phyloP scores from a whole-genome alignment of 2,113 vertebrate species.

The Myotis lucifugus region DNA sequence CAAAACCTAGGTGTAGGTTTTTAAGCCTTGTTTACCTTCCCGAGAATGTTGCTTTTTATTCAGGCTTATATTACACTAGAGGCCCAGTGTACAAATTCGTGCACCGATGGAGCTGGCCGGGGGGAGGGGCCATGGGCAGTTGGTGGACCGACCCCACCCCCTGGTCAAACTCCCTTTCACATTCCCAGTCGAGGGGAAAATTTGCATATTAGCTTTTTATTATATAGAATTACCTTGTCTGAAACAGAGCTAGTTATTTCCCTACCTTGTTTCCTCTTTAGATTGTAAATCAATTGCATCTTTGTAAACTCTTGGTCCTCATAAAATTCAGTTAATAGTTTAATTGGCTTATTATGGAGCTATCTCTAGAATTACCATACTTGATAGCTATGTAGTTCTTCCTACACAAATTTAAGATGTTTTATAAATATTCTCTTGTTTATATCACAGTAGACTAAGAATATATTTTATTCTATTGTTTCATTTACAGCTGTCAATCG shows the following conservation, averaged over 20 bases:
- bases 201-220: too few relatives aligned
- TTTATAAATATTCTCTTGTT: background rate
- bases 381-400: background rate
- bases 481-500: background rate
- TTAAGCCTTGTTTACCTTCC: background rate
- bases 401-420: background rate
- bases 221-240: background rate
- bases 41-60: background rate
- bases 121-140: too few relatives aligned
- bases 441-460: background rate
- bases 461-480: background rate
- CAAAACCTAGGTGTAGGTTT: background rate
- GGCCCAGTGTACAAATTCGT: too few relatives aligned
- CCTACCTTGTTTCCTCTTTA: background rate
- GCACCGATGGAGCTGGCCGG: too few relatives aligned
- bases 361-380: conserved; percentile 3
- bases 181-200: too few relatives aligned
- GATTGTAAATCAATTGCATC: background rate
- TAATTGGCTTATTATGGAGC: background rate
- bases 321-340: conserved; percentile 22
- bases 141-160: too few relatives aligned
- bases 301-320: conserved; percentile 2
- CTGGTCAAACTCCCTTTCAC: too few relatives aligned
- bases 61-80: background rate
- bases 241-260: background rate